A percentile compares a stretch with the other conserved stretches of the same genome.
Conservation (phyloP, 2,888 invertebrate species). For the Hedya salicella region DNA sequence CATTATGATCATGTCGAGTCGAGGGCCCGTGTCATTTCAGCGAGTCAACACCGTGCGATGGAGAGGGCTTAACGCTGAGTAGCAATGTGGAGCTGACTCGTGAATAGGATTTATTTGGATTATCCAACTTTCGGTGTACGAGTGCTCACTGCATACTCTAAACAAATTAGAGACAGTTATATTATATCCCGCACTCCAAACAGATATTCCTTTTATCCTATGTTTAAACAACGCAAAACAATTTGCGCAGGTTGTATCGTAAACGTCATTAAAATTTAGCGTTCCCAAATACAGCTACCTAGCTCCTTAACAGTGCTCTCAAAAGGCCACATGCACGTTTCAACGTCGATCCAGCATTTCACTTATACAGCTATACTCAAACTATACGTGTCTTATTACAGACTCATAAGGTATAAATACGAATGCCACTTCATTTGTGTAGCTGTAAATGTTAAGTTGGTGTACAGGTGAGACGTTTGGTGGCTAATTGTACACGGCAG, state of each 20-base stretch:
- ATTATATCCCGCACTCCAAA: not conserved
- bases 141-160: not conserved
- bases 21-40: conserved; percentile 80
- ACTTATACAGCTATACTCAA: not conserved
- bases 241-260: conserved; percentile 44
- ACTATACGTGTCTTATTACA: conserved; percentile 4
- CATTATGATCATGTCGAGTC: conserved; percentile 82
- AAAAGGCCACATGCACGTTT: conserved; percentile 59
- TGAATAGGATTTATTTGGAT: conserved; percentile 50
- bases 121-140: conserved; percentile 27
- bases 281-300: conserved; percentile 52
- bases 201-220: not conserved
- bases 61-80: conserved; percentile 71
- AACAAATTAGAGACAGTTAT: conserved; percentile 14
- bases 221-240: conserved; percentile 40
- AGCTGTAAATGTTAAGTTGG: conserved; percentile 51
- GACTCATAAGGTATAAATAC: conserved; percentile 6
- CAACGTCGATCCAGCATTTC: conserved; percentile 44
- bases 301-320: conserved; percentile 56
- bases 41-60: conserved; percentile 81
- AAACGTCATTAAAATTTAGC: conserved; percentile 54
- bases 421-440: not conserved
- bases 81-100: conserved; percentile 68
- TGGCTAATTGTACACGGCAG: conserved; percentile 78
- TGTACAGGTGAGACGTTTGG: conserved; percentile 68